Base-by-base conservation (phyloP, 1,140 invertebrate genomes). In the Drosophila triauraria region DNA sequence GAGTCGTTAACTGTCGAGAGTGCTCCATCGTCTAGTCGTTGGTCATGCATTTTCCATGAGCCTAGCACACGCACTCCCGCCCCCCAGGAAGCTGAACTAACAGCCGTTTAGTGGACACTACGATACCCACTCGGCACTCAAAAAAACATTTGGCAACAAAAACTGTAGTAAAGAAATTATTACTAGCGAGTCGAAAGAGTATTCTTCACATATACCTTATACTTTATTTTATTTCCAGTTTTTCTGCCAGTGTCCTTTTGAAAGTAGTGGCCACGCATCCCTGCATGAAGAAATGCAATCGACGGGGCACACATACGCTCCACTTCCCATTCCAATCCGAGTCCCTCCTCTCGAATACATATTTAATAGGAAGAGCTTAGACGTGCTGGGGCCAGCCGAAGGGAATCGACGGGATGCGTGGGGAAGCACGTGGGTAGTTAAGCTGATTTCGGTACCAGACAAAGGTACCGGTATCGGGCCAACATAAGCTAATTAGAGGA, bases 11-110 rank as follows among this genome's bases (percentile, higher is more conserved):
- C 84, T 80, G 62, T 63, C 76, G 59, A 78, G 77, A 71, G 77
- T 67, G 65, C 56, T 78, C 65, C 64, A 53, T 67, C 78, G 77
- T 83, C 84, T 88, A 88, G 72, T 68, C 84, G 59, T 46, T 50
- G 77, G 59, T 54, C 85, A 87, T 87, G 84, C 84, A 87, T 87
- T 90, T 87, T 87, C 77, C 85, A 87, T 87, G 84, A 88, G 69
- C 61, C 44, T 54, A 51, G 54, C 56, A 61, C 71, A 71, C 59
- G 53, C 54, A 78, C 63, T 43, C 51, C 50, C 53, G 53, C 27
- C 54, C 44, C 27, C 27, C 27, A 42, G 58, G 46, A 78, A 64
- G 63, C 69, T 69, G 72, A 60, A 61, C 85, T 90, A 84, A 88
- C 82, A 84, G 84, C 65, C 85, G 84, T 88, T 88, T 88, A 90